Conservation (phyloP, 2,888 invertebrate genomes). For the Pachymerium ferrugineum region DNA sequence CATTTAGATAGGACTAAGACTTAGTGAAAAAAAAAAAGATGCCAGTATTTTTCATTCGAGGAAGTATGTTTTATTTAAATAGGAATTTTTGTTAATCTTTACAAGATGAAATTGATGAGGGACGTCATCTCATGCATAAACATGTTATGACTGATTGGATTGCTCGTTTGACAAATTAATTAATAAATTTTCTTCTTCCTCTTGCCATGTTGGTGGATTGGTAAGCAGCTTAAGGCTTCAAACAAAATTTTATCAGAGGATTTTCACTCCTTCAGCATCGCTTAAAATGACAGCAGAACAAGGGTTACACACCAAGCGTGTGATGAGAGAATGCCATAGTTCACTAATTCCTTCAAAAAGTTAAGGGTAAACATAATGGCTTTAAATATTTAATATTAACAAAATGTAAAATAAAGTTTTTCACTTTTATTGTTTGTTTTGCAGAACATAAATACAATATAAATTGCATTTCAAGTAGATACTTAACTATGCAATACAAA, state of each 20-base stretch:
- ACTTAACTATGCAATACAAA: too few species aligned
- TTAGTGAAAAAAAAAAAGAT: background rate
- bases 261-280: background rate
- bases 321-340: too few species aligned
- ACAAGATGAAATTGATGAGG: constrained; percentile 11
- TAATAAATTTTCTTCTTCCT: constrained; percentile 3
- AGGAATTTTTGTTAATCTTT: background rate
- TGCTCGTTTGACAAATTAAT: constrained; percentile 19
- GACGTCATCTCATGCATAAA: constrained; percentile 15
- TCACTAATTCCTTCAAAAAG: too few species aligned
- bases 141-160: constrained; percentile 23
- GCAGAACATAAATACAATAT: too few species aligned
- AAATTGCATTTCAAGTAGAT: too few species aligned
- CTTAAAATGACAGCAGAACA: constrained; percentile 5
- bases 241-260: constrained; percentile 10
- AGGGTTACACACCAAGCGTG: background rate
- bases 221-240: constrained; percentile 15
- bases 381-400: too few species aligned
- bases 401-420: too few species aligned
- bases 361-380: too few species aligned
- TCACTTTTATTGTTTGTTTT: too few species aligned
- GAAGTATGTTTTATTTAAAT: background rate
- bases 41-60: background rate
- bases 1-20: constrained; percentile 11
- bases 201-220: constrained; percentile 16